Percentiles rank a stretch among this genome's conserved stretches.
Conservation (phyloP, 1,140 invertebrate species). For the Magallana ariakensis region DNA sequence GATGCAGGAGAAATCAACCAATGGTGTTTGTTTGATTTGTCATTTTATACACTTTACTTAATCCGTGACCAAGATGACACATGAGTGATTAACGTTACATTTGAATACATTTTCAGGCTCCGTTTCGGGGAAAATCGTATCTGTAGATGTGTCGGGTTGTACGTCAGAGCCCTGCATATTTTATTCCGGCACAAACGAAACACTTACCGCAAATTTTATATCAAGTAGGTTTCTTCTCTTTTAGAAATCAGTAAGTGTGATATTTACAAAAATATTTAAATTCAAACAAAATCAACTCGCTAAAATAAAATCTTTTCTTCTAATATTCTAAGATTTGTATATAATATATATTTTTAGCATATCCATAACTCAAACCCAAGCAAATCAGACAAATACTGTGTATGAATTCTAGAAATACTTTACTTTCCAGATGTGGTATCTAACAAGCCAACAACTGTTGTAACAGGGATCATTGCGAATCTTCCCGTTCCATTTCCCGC, state of each 20-base stretch:
- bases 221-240: neutral
- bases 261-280: too few species aligned
- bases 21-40: too few species aligned
- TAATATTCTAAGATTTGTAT: too few species aligned
- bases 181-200: constrained; percentile 13
- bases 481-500: constrained; percentile 27
- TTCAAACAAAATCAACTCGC: too few species aligned
- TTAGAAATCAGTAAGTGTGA: neutral
- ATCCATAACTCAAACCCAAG: too few species aligned
- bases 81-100: neutral
- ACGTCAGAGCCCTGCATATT: constrained; percentile 15
- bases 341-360: too few species aligned
- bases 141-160: neutral
- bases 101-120: neutral
- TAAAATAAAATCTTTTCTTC: too few species aligned
- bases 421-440: constrained; percentile 1
- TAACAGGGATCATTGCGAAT: constrained; percentile 30
- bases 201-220: neutral
- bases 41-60: too few species aligned
- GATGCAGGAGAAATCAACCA: too few species aligned
- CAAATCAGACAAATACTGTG: too few species aligned
- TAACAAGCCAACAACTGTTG: neutral
- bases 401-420: too few species aligned
- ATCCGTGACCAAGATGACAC: too few species aligned
- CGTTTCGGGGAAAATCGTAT: neutral